Base-by-base conservation (phyloP, 1,140 invertebrate genomes). In the Dysdera silvatica region DNA sequence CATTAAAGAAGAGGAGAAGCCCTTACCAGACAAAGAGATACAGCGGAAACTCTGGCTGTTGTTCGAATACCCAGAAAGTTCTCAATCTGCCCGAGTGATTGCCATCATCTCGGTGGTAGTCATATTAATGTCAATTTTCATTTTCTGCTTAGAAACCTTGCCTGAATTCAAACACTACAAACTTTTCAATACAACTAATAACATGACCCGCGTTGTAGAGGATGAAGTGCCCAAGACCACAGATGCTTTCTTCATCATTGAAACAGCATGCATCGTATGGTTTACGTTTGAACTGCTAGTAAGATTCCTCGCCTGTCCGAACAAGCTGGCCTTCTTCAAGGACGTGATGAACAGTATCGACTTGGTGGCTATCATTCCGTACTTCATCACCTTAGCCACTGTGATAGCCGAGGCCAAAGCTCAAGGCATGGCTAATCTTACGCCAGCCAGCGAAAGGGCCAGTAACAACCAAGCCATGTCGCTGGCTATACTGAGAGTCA, bases 291-390 rank as follows among this genome's bases (percentile, higher is more conserved):
- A 99, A 82, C 84, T 99, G 78, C 85, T 95, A 78, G 89, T 98
- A 77, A 87, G 96, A 80, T 98, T 99, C 82, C 84, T 95, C 75
- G 92, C 94, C 74, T 98, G 94, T 84, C 95, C 95, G 75, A 93
- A 91, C 78, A 98, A 98, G 82, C 83, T 96, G 74, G 91, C 92
- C 81, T 98, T 98, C 84, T 94, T 95, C 83, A 91, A 93, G 80
- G 95, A 95, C 82, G 89, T 98, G 76, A 95, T 98, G 89, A 99
- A 99, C 83, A 91, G 96, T 79, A 98, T 99, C 80, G 97, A 99
- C 80, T 89, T 99, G 79, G 92, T 95, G 79, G 93, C 97, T 74
- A 98, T 99, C 83, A 93, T 98, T 82, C 97, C 97, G 70, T 99
- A 98, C 80, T 98, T 99, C 83, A 92, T 99, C 77, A 98, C 96